phyloP scores from a whole-genome alignment of 2,113 vertebrate species.

The Amblyornis subalaris region DNA sequence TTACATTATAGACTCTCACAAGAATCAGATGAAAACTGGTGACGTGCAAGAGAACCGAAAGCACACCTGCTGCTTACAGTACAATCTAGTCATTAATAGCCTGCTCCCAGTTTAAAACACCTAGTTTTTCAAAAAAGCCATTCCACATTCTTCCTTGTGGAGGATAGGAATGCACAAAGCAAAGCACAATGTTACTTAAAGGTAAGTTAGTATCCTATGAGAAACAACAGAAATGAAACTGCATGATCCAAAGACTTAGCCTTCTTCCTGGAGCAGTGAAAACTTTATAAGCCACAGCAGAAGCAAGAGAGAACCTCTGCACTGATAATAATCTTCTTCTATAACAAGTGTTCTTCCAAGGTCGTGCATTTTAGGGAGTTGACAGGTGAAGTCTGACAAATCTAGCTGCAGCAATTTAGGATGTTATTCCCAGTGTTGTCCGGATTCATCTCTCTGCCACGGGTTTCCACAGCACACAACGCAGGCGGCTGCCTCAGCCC shows the following conservation, averaged over 20 bases:
- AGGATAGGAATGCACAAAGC: background rate
- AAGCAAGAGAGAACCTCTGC: background rate
- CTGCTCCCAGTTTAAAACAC: background rate
- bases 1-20: background rate
- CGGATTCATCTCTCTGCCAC: background rate
- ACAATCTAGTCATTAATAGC: background rate
- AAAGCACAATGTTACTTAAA: background rate
- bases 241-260: background rate
- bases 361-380: background rate
- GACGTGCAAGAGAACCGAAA: background rate
- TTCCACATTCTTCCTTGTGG: background rate
- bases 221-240: background rate
- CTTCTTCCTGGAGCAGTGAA: background rate
- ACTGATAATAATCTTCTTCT: background rate
- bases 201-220: background rate
- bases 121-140: background rate
- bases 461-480: rapidly evolving
- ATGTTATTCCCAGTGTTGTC: background rate
- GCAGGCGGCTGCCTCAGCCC: background rate
- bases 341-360: background rate
- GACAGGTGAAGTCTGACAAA: background rate
- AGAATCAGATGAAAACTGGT: constrained; percentile 12
- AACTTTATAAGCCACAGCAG: background rate
- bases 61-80: background rate
- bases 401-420: background rate